Evolutionary conservation across 2,888 invertebrate species (phyloP), one percentile per base, ranked within the genome.

Genomic region (Chorisops tibialis): DNA sequence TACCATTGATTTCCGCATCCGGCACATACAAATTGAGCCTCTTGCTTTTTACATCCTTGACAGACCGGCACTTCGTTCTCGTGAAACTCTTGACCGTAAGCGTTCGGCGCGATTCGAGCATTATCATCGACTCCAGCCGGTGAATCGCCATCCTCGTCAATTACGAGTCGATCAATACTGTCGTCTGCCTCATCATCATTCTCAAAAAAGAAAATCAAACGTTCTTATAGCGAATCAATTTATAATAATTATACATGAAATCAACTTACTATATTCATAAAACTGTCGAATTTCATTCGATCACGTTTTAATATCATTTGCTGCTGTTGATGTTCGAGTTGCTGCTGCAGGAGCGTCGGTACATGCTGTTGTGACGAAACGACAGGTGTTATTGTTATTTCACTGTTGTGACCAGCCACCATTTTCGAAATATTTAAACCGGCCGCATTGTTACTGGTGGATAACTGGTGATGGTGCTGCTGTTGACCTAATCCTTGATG

Each of bases 1-100:
- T 96, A 95, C 93, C 94, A 95, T 80, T 93, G 93, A 79, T 91
- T 91, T 68, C 89, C 90, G 76, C 93, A 94, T 52, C 91, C 92
- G 47, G 92, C 92, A 75, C 93, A 94, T 45, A 92, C 91, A 74
- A 90, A 93, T 79, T 89, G 91, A 64, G 93, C 92, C 70, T 88
- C 84, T 66, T 87, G 83, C 63, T 87, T 84, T 69, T 89, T 85
- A 75, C 93, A 94, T 67, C 93, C 91, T 82, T 93, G 93, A 77
- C 93, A 94, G 68, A 87, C 83, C 54, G 91, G 90, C 67, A 78
- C 78, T 65, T 79, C 76, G 67, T 79, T 78, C 62, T 81, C 81
- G 66, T 80, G 79, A 48, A 79, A 67, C 48, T 69, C 70, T 69
- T 81, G 65, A 74, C 75, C 65, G 71, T 78, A 68, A 16, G 79